Conservation (phyloP, 2,888 invertebrate species). For the Tetheella fluctuosa region DNA sequence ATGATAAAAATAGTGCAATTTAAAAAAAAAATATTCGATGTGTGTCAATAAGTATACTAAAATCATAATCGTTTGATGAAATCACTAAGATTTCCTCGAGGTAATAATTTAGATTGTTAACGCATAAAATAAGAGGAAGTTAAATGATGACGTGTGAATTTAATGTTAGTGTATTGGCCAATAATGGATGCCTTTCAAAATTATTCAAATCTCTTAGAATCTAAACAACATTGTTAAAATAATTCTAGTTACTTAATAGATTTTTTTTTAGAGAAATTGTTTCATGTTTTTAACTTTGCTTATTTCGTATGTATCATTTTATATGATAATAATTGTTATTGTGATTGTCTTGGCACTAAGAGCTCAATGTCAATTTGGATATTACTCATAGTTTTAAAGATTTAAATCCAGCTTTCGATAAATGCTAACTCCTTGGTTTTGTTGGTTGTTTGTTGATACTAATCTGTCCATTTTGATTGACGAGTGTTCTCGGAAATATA, state of each 20-base stretch:
- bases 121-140: neutral
- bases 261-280: slow-evolving; percentile 28
- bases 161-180: slow-evolving; percentile 51
- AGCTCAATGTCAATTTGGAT: slow-evolving; percentile 62
- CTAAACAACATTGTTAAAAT: slow-evolving; percentile 46
- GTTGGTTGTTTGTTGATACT: slow-evolving; percentile 63
- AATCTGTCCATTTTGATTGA: slow-evolving; percentile 77
- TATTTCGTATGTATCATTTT: slow-evolving; percentile 40
- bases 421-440: slow-evolving; percentile 56
- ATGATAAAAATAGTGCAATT: neutral
- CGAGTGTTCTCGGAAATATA: slow-evolving; percentile 77
- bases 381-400: slow-evolving; percentile 41
- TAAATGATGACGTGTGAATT: neutral
- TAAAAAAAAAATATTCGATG: neutral
- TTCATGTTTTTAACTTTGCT: slow-evolving; percentile 46
- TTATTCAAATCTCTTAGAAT: slow-evolving; percentile 51
- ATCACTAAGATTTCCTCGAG: neutral
- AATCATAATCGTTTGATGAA: neutral
- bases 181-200: slow-evolving; percentile 67
- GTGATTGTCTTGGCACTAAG: slow-evolving; percentile 52
- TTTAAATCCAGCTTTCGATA: slow-evolving; percentile 76
- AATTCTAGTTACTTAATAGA: slow-evolving; percentile 37
- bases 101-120: slow-evolving; percentile 7
- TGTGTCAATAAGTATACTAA: slow-evolving; percentile 3
- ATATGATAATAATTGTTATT: slow-evolving; percentile 42